A percentile compares a stretch with the other conserved stretches of the same genome.
Conservation (phyloP, 2,888 invertebrate species). For the Drosophila crucigera region DNA sequence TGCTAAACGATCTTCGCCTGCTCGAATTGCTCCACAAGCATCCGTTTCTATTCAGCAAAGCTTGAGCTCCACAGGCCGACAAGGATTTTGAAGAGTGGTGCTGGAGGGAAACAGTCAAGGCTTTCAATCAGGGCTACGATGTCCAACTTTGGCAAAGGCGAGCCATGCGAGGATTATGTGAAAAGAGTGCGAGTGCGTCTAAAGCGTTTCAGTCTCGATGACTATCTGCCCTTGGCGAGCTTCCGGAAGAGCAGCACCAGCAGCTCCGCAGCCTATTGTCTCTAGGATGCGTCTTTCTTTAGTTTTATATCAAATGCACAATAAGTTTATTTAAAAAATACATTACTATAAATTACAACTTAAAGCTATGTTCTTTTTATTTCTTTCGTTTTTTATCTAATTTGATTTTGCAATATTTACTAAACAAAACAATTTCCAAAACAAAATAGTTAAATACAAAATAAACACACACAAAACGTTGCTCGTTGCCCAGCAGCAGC, state of each 20-base stretch:
- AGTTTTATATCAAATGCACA: slow-evolving; percentile 71
- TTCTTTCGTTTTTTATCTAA: slow-evolving; percentile 24
- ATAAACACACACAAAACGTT: slow-evolving; percentile 1
- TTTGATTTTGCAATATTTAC: slow-evolving; percentile 38
- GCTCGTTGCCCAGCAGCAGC: slow-evolving; percentile 6
- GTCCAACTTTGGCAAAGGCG: slow-evolving; percentile 50
- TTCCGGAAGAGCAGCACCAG: neutral
- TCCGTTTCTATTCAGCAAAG: slow-evolving; percentile 44
- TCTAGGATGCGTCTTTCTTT: neutral
- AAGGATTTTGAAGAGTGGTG: slow-evolving; percentile 60
- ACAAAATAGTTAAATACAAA: slow-evolving; percentile 25
- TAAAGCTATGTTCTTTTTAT: slow-evolving; percentile 53
- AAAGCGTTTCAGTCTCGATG: slow-evolving; percentile 54
- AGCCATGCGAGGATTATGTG: slow-evolving; percentile 33
- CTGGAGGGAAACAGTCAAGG: slow-evolving; percentile 50
- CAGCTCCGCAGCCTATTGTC: neutral
- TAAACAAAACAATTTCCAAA: slow-evolving; percentile 58
- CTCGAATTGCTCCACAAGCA: slow-evolving; percentile 49
- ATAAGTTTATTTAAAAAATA: slow-evolving; percentile 78
- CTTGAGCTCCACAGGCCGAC: slow-evolving; percentile 20
- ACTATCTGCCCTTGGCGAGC: slow-evolving; percentile 36
- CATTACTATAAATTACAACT: slow-evolving; percentile 79
- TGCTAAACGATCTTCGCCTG: slow-evolving; percentile 60
- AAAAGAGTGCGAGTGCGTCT: slow-evolving; percentile 52
- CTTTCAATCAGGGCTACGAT: slow-evolving; percentile 54